Percentiles rank a stretch among this genome's conserved stretches.
Conservation (phyloP, 2,797 vertebrate genomes). For the Cheirogaleus major region DNA sequence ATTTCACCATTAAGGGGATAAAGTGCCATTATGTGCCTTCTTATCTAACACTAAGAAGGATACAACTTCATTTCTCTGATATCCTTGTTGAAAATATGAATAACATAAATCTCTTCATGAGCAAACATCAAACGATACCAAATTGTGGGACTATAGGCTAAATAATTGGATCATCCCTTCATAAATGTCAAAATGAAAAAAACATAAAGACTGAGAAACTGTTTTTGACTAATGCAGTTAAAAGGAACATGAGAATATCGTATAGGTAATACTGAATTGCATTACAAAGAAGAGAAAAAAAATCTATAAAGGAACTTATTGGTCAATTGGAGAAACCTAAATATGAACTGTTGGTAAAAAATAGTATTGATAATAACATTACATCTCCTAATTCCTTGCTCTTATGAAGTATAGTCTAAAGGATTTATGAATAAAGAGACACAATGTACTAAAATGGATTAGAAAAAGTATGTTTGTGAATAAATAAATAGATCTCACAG, state of each 20-base stretch:
- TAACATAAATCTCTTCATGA: not conserved
- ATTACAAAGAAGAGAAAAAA: not conserved
- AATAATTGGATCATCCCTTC: not conserved
- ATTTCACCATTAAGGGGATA: not conserved
- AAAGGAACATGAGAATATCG: not conserved
- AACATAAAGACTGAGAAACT: not conserved
- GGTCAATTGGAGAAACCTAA: not conserved
- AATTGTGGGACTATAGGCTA: not conserved
- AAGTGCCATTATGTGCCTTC: not conserved
- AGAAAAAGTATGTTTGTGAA: not conserved
- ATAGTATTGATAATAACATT: not conserved
- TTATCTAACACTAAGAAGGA: not conserved
- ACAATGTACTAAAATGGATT: not conserved
- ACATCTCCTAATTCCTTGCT: not conserved
- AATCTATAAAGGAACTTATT: not conserved
- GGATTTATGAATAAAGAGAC: not conserved
- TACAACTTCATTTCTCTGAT: not conserved
- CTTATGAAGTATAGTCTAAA: not conserved
- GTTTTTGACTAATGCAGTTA: not conserved
- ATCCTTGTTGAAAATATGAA: not conserved
- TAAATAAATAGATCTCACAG: not conserved
- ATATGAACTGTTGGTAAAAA: not conserved
- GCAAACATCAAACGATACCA: not conserved
- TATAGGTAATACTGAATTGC: not conserved
- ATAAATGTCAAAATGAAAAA: not conserved